A percentile compares a stretch with the other conserved stretches of the same genome.
These are phyloP conservation scores for Stichodactyla mertensii DNA, from an alignment of 64 coral and sea anemone species.

Conservation along the genomic window DNA sequence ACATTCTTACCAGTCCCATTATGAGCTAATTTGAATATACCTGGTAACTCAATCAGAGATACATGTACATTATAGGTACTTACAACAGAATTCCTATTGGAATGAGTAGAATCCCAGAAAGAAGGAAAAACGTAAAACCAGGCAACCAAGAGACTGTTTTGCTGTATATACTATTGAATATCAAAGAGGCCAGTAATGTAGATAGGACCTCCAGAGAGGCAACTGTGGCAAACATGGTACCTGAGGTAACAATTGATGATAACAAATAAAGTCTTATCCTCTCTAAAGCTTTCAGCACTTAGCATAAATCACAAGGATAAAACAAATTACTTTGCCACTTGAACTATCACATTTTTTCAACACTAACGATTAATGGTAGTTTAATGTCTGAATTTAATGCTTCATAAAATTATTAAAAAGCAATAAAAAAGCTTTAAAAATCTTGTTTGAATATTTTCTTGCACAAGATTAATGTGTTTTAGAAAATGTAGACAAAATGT, in stretches of 20 bases:
- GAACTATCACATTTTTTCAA: no score
- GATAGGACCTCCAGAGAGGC: conserved; percentile 71
- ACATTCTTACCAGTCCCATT: no score
- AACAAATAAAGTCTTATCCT: not conserved
- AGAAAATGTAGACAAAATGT: no score
- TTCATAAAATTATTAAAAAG: no score
- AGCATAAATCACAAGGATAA: no score
- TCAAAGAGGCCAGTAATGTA: conserved; percentile 62
- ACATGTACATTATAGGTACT: conserved; percentile 19
- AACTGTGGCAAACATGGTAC: conserved; percentile 73
- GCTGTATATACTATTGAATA: conserved; percentile 80
- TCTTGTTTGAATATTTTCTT: not conserved
- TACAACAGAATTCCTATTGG: conserved; percentile 53
- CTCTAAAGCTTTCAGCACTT: no score
- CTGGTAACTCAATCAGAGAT: no score
- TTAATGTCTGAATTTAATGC: no score
- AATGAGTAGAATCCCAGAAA: conserved; percentile 48
- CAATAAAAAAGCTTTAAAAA: not conserved
- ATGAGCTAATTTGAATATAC: no score
- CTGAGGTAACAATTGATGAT: conserved; percentile 18
- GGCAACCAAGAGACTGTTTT: conserved; percentile 59
- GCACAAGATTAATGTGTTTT: no score
- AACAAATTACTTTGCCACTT: no score
- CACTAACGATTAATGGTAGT: no score
- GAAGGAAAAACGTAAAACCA: conserved; percentile 67